A percentile compares a stretch with the other conserved stretches of the same genome.
Conservation (phyloP, 2,888 invertebrate species). For the Drosophila macrospina region DNA sequence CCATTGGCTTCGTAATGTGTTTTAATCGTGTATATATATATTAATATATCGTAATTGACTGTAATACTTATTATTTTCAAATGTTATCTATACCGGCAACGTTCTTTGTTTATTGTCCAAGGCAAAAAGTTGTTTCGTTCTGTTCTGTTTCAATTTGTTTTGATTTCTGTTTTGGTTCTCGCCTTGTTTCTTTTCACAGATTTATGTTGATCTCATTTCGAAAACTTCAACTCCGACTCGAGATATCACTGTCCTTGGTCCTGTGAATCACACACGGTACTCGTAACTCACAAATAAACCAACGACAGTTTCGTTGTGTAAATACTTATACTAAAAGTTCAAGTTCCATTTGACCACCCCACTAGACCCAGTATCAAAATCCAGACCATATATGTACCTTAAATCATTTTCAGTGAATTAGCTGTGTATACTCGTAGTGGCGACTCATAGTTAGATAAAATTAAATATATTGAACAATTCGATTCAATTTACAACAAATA, state of each 20-base stretch:
- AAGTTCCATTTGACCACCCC: slow-evolving; percentile 25
- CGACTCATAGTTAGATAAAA: slow-evolving; percentile 37
- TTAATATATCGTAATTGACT: slow-evolving; percentile 53
- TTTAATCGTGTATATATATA: slow-evolving; percentile 60
- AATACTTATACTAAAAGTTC: slow-evolving; percentile 56
- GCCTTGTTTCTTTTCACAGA: slow-evolving; percentile 20
- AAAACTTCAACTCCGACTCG: slow-evolving; percentile 33
- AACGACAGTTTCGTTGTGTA: slow-evolving; percentile 54
- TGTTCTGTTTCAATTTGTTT: slow-evolving; percentile 9
- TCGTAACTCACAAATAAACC: slow-evolving; percentile 23
- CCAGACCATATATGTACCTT: slow-evolving; percentile 22
- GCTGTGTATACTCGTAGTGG: slow-evolving; percentile 38
- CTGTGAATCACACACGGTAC: slow-evolving; percentile 44
- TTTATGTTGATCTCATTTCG: slow-evolving; percentile 35
- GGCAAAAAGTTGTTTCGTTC: slow-evolving; percentile 43
- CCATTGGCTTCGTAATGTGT: slow-evolving; percentile 78
- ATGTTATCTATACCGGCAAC: slow-evolving; percentile 14
- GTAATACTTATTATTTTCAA: slow-evolving; percentile 20
- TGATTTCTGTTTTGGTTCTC: slow-evolving; percentile 9
- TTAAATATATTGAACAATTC: slow-evolving; percentile 31
- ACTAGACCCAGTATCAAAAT: slow-evolving; percentile 9
- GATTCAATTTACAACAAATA: slow-evolving; percentile 30
- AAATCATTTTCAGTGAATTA: slow-evolving; percentile 45
- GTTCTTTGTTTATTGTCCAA: slow-evolving; percentile 30
- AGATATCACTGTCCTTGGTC: slow-evolving; percentile 48